A percentile compares a stretch with the other conserved stretches of the same genome.
Conservation (phyloP, 2,888 invertebrate genomes). For the Chydorus sphaericus region DNA sequence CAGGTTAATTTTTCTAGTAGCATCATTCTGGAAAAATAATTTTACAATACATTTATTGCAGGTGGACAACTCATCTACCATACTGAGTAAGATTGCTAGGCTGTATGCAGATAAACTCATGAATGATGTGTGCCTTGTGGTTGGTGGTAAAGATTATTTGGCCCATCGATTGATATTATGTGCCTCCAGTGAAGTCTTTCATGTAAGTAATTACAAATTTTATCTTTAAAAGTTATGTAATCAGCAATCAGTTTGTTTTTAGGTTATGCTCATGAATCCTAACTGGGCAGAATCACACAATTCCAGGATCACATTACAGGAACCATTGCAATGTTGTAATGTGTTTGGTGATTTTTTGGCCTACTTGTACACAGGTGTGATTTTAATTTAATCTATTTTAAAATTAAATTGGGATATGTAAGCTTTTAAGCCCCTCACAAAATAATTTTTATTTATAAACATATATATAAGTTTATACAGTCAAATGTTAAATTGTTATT, state of each 20-base stretch:
- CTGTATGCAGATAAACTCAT: constrained; percentile 71
- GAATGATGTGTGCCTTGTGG: constrained; percentile 75
- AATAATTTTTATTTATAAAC: no score
- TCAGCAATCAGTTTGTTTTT: background rate
- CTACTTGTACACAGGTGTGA: constrained; percentile 80
- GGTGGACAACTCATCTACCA: constrained; percentile 69
- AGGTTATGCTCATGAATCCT: constrained; percentile 89
- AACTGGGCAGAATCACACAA: constrained; percentile 85
- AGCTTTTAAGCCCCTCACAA: no score
- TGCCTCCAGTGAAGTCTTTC: constrained; percentile 88
- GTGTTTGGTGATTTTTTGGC: constrained; percentile 80
- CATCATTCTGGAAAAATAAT: background rate
- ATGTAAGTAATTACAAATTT: constrained; percentile 37
- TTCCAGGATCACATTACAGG: constrained; percentile 65
- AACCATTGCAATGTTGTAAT: constrained; percentile 64
- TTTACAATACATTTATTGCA: background rate
- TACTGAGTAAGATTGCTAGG: constrained; percentile 64
- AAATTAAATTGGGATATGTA: no score
- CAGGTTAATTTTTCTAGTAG: no score
- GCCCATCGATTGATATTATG: constrained; percentile 83
- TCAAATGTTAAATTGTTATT: no score
- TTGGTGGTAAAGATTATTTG: constrained; percentile 65
- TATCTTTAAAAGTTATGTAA: constrained; percentile 10
- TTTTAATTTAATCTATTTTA: no score
- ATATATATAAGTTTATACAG: no score